Conservation (phyloP, 2,888 invertebrate genomes). For the Molorchus minor region DNA sequence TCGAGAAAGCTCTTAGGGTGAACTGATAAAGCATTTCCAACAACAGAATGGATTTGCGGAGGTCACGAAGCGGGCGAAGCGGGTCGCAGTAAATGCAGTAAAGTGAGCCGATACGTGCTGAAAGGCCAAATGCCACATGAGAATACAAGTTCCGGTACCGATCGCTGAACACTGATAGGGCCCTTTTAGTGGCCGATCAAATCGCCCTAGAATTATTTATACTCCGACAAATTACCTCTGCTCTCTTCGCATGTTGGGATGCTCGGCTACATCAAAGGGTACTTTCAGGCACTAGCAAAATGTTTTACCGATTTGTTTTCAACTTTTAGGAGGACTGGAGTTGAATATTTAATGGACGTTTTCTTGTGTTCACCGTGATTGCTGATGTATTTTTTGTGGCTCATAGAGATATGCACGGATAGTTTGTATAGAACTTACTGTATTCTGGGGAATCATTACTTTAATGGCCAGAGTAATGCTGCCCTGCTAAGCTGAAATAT, state of each 20-base stretch:
- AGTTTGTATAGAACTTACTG: too few relatives aligned
- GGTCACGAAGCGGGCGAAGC: conserved; percentile 40
- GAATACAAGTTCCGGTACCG: conserved; percentile 56
- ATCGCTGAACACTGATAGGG: conserved; percentile 52
- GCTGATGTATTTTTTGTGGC: too few relatives aligned
- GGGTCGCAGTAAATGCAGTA: conserved; percentile 51
- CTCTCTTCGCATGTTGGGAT: conserved; percentile 24
- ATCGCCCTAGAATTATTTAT: conserved; percentile 62
- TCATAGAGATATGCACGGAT: too few relatives aligned
- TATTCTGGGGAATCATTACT: too few relatives aligned
- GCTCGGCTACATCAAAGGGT: conserved; percentile 34
- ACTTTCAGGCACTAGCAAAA: conserved; percentile 10
- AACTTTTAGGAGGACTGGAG: not conserved
- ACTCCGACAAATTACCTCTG: conserved; percentile 38
- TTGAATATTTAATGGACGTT: conserved; percentile 14
- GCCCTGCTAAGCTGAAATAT: too few relatives aligned
- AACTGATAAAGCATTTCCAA: conserved; percentile 49
- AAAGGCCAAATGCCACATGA: conserved; percentile 58
- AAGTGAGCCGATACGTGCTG: conserved; percentile 54
- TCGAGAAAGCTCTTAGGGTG: conserved; percentile 52
- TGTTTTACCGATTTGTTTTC: conserved; percentile 17
- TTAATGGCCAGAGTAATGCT: too few relatives aligned
- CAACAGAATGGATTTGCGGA: conserved; percentile 47
- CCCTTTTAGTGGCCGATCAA: conserved; percentile 62
- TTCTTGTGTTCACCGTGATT: too few relatives aligned